A percentile compares a stretch with the other conserved stretches of the same genome.
Evolutionary conservation across 2,888 invertebrate genomes (phyloP).

Genomic region (Stenotaenia linearis): DNA sequence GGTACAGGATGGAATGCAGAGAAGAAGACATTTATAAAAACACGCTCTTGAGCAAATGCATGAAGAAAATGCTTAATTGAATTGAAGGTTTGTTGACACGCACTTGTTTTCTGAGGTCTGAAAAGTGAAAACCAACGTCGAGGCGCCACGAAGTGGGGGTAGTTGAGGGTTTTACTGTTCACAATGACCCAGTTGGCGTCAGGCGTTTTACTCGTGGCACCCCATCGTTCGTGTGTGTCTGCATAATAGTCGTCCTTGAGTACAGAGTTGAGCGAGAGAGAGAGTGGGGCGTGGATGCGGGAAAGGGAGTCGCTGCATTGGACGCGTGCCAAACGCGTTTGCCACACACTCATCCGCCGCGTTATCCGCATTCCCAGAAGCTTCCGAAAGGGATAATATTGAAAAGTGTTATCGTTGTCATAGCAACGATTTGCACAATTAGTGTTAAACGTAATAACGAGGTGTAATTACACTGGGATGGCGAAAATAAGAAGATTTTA

Average conservation of each 20-base stretch:
- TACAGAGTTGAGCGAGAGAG: too few species aligned
- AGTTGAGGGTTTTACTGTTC: not conserved
- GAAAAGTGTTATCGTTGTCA: not conserved
- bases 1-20: not conserved
- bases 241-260: slow-evolving; percentile 4
- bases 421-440: slow-evolving; percentile 4
- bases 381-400: not conserved
- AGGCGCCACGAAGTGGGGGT: not conserved
- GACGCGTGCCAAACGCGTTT: not conserved
- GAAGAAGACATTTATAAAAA: not conserved
- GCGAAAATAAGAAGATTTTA: too few species aligned
- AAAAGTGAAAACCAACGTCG: not conserved
- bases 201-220: not conserved
- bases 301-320: not conserved
- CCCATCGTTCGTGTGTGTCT: not conserved
- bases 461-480: not conserved
- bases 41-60: not conserved
- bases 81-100: not conserved
- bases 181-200: not conserved
- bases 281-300: not conserved
- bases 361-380: slow-evolving; percentile 9
- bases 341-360: not conserved
- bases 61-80: not conserved
- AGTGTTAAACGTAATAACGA: not conserved
- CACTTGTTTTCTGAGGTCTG: not conserved